Evolutionary conservation across 2,113 vertebrate species (phyloP).

Genomic region (Anhinga rufa): DNA sequence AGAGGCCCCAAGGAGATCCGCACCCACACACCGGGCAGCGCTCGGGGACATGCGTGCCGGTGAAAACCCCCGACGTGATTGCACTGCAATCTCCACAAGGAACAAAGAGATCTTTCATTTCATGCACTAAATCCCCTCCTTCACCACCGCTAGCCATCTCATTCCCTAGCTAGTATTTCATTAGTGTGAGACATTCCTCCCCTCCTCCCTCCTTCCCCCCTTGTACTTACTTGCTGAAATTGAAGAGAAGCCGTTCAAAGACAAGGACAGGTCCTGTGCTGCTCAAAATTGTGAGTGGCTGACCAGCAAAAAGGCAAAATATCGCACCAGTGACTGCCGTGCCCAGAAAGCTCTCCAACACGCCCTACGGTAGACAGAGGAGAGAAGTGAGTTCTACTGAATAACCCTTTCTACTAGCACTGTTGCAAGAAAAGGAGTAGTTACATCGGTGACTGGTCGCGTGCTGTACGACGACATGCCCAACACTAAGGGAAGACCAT

Average conservation of each 20-base stretch:
- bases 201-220: neutral
- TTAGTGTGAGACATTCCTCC: neutral
- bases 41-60: neutral
- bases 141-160: neutral
- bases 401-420: neutral
- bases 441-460: accelerated
- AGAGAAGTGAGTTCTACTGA: neutral
- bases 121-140: neutral
- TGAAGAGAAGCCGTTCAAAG: conserved; percentile 95
- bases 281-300: conserved; percentile 95
- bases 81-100: neutral
- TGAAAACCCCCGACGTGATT: neutral
- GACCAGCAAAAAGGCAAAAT: conserved; percentile 92
- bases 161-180: neutral
- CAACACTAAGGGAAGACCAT: neutral
- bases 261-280: conserved; percentile 97
- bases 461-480: accelerated
- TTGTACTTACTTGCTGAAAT: conserved; percentile 90
- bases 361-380: conserved; percentile 74
- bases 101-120: neutral
- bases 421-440: accelerated
- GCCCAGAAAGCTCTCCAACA: conserved; percentile 97
- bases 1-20: neutral
- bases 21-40: neutral
- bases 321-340: conserved; percentile 87